These are phyloP conservation scores for Chrysogorgia sp. DNA, from an alignment of 92 coral and sea anemone species.

Conservation along the genomic window DNA sequence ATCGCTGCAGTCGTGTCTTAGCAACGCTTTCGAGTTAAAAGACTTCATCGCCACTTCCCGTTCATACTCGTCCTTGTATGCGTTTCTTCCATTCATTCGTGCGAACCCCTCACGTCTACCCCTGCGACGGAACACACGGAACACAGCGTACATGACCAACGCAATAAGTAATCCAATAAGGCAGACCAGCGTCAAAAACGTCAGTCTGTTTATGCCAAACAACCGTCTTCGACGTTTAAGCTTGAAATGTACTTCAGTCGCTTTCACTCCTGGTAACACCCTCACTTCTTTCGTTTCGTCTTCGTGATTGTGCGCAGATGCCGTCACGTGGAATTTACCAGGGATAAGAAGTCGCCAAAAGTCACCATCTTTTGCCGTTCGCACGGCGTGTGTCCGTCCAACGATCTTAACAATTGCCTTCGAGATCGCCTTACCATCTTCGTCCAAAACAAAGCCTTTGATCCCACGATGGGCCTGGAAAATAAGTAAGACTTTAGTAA, in stretches of 20 bases:
- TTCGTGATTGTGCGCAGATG: conserved; percentile 75
- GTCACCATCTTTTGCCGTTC: conserved; percentile 88
- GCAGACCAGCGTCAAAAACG: conserved; percentile 64
- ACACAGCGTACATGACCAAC: conserved; percentile 70
- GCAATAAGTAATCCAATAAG: conserved; percentile 65
- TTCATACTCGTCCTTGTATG: conserved; percentile 86
- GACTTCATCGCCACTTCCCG: conserved; percentile 80
- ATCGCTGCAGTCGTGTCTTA: conserved; percentile 89
- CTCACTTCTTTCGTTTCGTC: conserved; percentile 59
- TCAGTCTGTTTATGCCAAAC: conserved; percentile 76
- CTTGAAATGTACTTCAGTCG: conserved; percentile 66
- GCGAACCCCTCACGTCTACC: conserved; percentile 66
- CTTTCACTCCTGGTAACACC: conserved; percentile 77
- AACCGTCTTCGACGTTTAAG: conserved; percentile 10
- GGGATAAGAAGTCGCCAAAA: conserved; percentile 93
- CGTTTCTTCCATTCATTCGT: conserved; percentile 62
- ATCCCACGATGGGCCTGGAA: conserved; percentile 90
- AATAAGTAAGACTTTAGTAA: neutral
- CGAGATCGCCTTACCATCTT: conserved; percentile 72
- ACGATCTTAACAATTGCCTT: conserved; percentile 73
- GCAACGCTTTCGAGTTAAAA: conserved; percentile 91
- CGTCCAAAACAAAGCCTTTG: conserved; percentile 85
- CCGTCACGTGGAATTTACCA: conserved; percentile 81
- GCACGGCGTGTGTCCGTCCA: conserved; percentile 83
- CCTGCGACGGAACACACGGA: conserved; percentile 70